Base-by-base conservation (phyloP, 1,140 invertebrate genomes). In the Campoletis sonorensis region DNA sequence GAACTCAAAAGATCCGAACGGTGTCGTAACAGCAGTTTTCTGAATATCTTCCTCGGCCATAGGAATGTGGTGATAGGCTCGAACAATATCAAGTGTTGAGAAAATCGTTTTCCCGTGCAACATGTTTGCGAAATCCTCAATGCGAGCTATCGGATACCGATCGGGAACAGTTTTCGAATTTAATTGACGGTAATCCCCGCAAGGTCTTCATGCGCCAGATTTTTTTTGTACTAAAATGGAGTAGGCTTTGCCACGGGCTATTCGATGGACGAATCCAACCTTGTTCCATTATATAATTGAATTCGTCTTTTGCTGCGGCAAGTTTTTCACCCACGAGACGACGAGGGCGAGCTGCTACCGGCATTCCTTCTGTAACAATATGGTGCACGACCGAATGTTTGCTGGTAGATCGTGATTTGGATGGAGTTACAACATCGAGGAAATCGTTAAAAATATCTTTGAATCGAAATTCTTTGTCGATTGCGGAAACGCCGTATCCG, bases 81-180 rank as follows among this genome's bases (percentile, higher is more conserved):
- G n/a, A n/a, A n/a, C n/a, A n/a, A 93, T 58, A 85, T 94, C 92
- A 1, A 94, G 49, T 0, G 85, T 85, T 2, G 88, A 84, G 76
- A 93, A 93, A 40, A 87, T 86, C 8, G 67, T 85, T 11, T 86
- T 79, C 0, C 88, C 89, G 2, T 78, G 73, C 5, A 93, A 61
- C 4, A 54, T 76, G 40, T 88, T 82, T 8, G 93, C 79, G 11
- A 86, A 84, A 33, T n/a, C n/a, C n/a, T n/a, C n/a, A n/a, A n/a
- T n/a, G n/a, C n/a, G n/a, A n/a, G n/a, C n/a, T n/a, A n/a, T n/a
- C n/a, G n/a, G n/a, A n/a, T n/a, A n/a, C n/a, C n/a, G n/a, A n/a
- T n/a, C n/a, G n/a, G n/a, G n/a, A n/a, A n/a, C n/a, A n/a, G n/a
- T n/a, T n/a, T n/a, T n/a, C n/a, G n/a, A n/a, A n/a, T n/a, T n/a